Conservation (phyloP, 2,797 vertebrate genomes). For the Ambastaia sidthimunki region DNA sequence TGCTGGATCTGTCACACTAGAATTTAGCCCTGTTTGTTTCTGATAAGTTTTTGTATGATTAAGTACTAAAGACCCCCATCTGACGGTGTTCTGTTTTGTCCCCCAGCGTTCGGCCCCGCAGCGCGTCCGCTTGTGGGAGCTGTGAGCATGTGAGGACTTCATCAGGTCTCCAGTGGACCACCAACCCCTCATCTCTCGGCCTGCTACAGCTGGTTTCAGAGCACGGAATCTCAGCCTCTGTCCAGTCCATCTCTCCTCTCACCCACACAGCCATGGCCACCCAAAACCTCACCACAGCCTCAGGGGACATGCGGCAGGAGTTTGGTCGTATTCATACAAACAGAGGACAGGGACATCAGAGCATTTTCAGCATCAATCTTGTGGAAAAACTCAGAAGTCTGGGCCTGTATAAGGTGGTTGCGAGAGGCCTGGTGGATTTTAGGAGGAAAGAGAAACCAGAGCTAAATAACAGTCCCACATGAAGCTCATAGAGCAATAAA, state of each 20-base stretch:
- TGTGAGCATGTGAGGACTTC: constrained; percentile 77
- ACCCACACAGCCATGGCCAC: constrained; percentile 18
- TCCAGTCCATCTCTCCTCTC: constrained; percentile 37
- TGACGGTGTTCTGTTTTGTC: constrained; percentile 26
- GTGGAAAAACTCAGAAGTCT: constrained; percentile 82
- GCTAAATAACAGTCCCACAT: constrained; percentile 23
- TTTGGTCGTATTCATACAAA: constrained; percentile 30
- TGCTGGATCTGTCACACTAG: not conserved
- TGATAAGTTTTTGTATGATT: not conserved
- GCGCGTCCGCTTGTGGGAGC: constrained; percentile 82
- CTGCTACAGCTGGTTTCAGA: constrained; percentile 79
- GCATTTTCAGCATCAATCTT: constrained; percentile 83
- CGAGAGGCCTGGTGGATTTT: constrained; percentile 67
- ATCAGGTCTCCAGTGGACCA: constrained; percentile 38
- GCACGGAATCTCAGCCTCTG: constrained; percentile 77
- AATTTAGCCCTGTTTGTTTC: not conserved
- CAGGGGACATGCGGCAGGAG: not conserved
- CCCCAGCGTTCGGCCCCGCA: constrained; percentile 77
- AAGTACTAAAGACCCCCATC: not conserved
- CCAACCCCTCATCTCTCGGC: constrained; percentile 66
- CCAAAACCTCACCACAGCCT: constrained; percentile 17
- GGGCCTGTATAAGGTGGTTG: constrained; percentile 81
- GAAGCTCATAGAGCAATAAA: constrained; percentile 49
- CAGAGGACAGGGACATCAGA: constrained; percentile 23
- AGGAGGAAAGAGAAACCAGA: constrained; percentile 44